Evolutionary conservation across 1,140 invertebrate species (phyloP).

Genomic region (Leptinotarsa lineolata): DNA sequence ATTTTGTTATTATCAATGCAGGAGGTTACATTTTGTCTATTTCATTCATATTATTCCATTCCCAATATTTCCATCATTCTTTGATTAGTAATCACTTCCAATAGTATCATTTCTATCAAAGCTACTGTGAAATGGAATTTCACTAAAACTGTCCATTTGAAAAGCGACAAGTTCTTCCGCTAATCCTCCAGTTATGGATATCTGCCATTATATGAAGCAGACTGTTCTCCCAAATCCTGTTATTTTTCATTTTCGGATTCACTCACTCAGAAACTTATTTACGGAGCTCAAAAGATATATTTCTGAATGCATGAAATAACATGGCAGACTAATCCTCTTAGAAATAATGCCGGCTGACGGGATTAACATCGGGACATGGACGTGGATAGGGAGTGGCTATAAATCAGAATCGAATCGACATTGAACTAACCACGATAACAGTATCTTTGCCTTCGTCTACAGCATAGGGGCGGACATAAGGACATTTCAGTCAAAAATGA

Average conservation of each 20-base stretch:
- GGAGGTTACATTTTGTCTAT: no score
- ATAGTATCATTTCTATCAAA: no score
- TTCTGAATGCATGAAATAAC: constrained; percentile 1
- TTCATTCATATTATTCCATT: no score
- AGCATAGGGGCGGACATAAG: neutral
- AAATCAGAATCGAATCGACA: neutral
- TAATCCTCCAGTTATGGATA: neutral
- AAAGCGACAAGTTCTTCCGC: neutral
- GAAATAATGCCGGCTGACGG: neutral
- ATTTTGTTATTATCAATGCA: no score
- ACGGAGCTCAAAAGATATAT: neutral
- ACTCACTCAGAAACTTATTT: constrained; percentile 3
- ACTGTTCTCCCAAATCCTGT: constrained; percentile 5
- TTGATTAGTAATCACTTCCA: no score
- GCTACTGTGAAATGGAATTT: no score
- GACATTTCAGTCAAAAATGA: no score
- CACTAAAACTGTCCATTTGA: no score
- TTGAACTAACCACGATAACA: neutral
- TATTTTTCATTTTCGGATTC: neutral
- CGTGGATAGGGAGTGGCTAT: neutral
- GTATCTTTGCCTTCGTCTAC: neutral
- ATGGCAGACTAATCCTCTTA: neutral
- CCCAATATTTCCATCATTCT: no score
- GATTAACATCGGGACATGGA: neutral
- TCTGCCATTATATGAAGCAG: neutral